Conservation (phyloP, 2,888 invertebrate genomes). For the Hyposoter didymator region DNA sequence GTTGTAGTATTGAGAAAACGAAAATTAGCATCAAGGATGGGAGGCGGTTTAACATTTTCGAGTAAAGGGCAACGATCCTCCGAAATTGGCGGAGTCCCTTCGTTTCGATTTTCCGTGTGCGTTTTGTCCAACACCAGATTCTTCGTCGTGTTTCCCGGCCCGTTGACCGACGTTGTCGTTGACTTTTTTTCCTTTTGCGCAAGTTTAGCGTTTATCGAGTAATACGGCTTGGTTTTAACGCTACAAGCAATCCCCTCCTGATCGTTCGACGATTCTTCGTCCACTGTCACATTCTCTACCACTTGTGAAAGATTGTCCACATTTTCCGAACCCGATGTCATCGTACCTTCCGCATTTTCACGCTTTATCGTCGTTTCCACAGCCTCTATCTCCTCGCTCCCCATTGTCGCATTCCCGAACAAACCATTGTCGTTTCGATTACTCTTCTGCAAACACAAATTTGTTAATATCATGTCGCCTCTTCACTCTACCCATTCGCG, state of each 20-base stretch:
- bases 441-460: conserved; percentile 78
- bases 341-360: conserved; percentile 45
- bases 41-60: conserved; percentile 79
- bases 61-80: conserved; percentile 74
- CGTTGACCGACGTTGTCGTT: conserved; percentile 47
- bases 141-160: conserved; percentile 37
- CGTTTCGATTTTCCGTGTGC: conserved; percentile 72
- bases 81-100: conserved; percentile 62
- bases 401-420: conserved; percentile 61
- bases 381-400: conserved; percentile 59
- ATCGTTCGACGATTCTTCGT: conserved; percentile 79
- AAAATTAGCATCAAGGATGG: conserved; percentile 70
- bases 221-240: conserved; percentile 83
- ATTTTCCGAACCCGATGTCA: conserved; percentile 66
- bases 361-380: conserved; percentile 60
- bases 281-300: conserved; percentile 70
- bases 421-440: conserved; percentile 79
- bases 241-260: conserved; percentile 79
- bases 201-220: conserved; percentile 82
- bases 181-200: conserved; percentile 80
- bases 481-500: neutral
- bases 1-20: conserved; percentile 54
- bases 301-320: conserved; percentile 64
- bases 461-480: conserved; percentile 49
- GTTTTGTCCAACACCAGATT: conserved; percentile 47